Conservation (phyloP, 2,113 vertebrate species). For the Fulica atra region DNA sequence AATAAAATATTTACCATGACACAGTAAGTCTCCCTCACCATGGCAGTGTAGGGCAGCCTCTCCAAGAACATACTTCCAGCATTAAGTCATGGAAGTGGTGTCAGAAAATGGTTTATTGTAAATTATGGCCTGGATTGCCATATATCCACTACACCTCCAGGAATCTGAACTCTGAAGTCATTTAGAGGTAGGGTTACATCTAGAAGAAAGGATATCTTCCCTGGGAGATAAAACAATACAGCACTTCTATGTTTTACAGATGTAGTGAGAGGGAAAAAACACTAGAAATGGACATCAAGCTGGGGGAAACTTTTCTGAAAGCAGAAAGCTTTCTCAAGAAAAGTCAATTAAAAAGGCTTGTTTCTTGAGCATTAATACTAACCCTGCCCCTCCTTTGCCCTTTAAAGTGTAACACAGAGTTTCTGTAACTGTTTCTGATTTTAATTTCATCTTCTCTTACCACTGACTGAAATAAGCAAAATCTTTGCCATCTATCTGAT, state of each 20-base stretch:
- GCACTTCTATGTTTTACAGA: slow-evolving; percentile 63
- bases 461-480: neutral
- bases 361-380: slow-evolving; percentile 5
- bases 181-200: slow-evolving; percentile 62
- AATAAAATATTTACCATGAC: slow-evolving; percentile 52
- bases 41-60: slow-evolving; percentile 12
- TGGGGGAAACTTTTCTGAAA: neutral
- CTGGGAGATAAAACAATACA: slow-evolving; percentile 69
- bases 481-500: slow-evolving; percentile 9
- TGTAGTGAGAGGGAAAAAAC: neutral
- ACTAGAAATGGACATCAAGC: slow-evolving; percentile 18
- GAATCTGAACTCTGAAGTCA: slow-evolving; percentile 67
- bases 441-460: slow-evolving; percentile 25
- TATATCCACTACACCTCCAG: slow-evolving; percentile 69
- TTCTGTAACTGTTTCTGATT: slow-evolving; percentile 19
- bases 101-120: slow-evolving; percentile 59
- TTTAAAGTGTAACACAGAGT: neutral
- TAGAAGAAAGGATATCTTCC: slow-evolving; percentile 63
- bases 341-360: slow-evolving; percentile 16
- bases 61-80: slow-evolving; percentile 34
- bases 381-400: neutral
- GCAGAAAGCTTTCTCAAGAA: slow-evolving; percentile 34
- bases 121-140: slow-evolving; percentile 52
- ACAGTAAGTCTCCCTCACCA: slow-evolving; percentile 3
- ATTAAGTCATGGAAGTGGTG: slow-evolving; percentile 50